A percentile compares a stretch with the other conserved stretches of the same genome.
phyloP scores from a whole-genome alignment of 2,113 vertebrate genomes.

The Neotoma lepida region DNA sequence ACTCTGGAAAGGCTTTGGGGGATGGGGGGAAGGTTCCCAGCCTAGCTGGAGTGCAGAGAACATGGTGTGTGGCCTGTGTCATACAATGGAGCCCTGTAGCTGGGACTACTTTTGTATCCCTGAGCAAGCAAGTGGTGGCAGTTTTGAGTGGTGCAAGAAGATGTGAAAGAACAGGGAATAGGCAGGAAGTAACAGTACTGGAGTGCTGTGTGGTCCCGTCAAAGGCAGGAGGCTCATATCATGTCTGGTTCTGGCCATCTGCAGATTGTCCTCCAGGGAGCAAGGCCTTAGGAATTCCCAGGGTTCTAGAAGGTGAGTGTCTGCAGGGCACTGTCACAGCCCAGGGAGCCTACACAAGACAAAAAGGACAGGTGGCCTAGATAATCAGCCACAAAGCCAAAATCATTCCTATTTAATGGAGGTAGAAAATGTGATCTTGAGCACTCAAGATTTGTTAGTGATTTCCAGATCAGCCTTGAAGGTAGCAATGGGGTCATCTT shows the following conservation, averaged over 20 bases:
- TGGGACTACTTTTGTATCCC: not conserved
- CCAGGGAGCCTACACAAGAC: not conserved
- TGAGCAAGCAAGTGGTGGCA: fast-evolving
- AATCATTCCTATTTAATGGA: fast-evolving
- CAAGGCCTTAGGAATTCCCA: fast-evolving
- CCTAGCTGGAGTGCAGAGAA: fast-evolving
- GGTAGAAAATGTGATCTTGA: not conserved
- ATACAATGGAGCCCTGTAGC: not conserved
- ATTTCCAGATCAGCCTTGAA: not conserved
- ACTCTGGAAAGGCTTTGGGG: not conserved
- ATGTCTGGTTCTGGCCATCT: not conserved
- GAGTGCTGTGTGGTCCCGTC: fast-evolving
- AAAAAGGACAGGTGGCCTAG: not conserved
- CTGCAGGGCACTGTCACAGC: not conserved
- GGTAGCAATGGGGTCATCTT: fast-evolving
- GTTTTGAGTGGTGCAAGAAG: not conserved
- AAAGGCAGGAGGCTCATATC: fast-evolving
- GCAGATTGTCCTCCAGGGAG: fast-evolving
- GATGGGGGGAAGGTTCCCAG: fast-evolving
- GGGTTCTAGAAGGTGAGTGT: not conserved
- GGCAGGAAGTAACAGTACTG: fast-evolving
- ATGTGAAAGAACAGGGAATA: not conserved
- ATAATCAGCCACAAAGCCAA: fast-evolving
- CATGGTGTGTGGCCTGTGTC: fast-evolving
- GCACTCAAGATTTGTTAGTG: not conserved